phyloP scores from a whole-genome alignment of 2,888 invertebrate genomes.

The Aproaerema taeniolella region DNA sequence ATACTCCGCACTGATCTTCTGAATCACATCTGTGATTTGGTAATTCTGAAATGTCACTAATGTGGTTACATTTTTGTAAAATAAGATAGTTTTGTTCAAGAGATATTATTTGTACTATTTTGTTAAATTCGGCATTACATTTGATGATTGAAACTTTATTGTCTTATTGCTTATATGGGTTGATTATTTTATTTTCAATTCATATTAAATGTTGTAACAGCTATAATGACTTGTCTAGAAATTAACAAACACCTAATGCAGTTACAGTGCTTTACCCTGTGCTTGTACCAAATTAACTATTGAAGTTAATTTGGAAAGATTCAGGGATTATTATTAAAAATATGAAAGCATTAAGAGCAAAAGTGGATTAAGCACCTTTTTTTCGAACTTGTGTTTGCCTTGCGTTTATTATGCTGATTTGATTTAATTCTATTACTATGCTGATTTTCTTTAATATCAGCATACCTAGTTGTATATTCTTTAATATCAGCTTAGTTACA shows the following conservation, averaged over 20 bases:
- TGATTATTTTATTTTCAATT: too few relatives aligned
- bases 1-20: conserved; percentile 94
- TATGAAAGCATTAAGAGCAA: neutral
- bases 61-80: too few relatives aligned
- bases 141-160: neutral
- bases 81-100: too few relatives aligned
- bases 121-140: neutral
- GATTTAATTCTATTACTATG: too few relatives aligned
- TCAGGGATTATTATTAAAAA: conserved; percentile 21
- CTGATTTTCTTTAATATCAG: too few relatives aligned
- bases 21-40: conserved; percentile 93
- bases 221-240: conserved; percentile 12
- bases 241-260: conserved; percentile 16
- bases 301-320: conserved; percentile 28
- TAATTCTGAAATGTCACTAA: conserved; percentile 91
- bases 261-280: conserved; percentile 25
- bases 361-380: too few relatives aligned
- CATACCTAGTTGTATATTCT: too few relatives aligned
- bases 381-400: too few relatives aligned
- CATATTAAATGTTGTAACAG: neutral
- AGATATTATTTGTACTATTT: neutral
- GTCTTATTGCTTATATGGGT: too few relatives aligned
- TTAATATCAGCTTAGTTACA: too few relatives aligned
- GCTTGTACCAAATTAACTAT: conserved; percentile 30
- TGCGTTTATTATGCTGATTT: too few relatives aligned